Base-by-base conservation (phyloP, 2,113 vertebrate genomes). In the Leptobrachium ailaonicum region DNA sequence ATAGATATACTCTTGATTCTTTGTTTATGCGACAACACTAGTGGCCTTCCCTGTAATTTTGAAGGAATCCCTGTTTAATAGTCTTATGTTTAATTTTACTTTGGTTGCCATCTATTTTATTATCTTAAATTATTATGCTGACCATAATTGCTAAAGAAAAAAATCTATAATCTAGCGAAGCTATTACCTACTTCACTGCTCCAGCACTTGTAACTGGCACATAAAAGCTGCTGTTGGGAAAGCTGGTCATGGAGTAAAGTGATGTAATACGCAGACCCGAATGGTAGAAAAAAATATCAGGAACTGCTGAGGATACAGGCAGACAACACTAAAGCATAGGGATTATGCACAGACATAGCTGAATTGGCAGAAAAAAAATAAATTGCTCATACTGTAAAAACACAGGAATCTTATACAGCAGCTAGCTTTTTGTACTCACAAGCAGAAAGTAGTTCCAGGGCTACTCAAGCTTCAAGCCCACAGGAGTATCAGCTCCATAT, bases 261-360 rank as follows among this genome's bases (percentile, higher is more conserved):
- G 77, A 79, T 79, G 77, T 79, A 69, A 79, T 79, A 63, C 63
- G 73, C 62, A 20, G 9, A 54, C 69, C 58, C 60, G 66, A 56
- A 73, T 13, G 66, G 77, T 72, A 79, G 66, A 73, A 79, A 73
- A 79, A 79, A 54, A 70, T 69, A 79, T 79, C 77, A 79, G 70
- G 77, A 79, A 79, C 70, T 79, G 77, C 77, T 79, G 77, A 79
- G 77, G 77, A 73, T 73, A 79, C 77, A 73, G 77, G 77, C 77
- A 79, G 77, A 72, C 77, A 79, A 79, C 58, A 66, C 77, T 79
- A 79, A 73, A 79, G 69, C 77, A 66, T 45, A 12, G 77, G 77
- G 77, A 80, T 80, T 80, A 80, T 80, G 67, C 77, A 80, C 77
- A 80, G 77, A 80, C 77, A 80, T 80, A 66, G 77, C 77, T 80